These are phyloP conservation scores for Phasianus colchicus DNA, from an alignment of 2,113 vertebrate species.

Conservation along the genomic window DNA sequence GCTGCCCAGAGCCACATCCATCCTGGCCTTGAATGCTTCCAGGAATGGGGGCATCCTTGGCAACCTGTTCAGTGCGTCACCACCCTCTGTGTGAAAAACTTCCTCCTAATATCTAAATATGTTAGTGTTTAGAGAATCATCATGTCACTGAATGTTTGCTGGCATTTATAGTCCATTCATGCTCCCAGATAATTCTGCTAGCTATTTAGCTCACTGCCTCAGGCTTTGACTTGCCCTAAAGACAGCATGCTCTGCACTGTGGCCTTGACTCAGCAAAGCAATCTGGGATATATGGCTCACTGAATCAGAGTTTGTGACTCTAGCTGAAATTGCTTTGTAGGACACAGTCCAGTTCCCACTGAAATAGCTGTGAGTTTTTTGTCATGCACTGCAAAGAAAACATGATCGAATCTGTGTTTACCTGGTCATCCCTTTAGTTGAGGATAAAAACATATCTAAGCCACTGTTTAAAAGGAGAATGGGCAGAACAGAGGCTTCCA, in stretches of 20 bases:
- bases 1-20: too few species aligned
- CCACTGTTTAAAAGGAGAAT: slow-evolving; percentile 8
- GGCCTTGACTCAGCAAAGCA: slow-evolving; percentile 32
- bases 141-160: background rate
- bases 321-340: background rate
- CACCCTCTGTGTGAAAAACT: too few species aligned
- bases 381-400: background rate
- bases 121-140: background rate
- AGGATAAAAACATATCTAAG: background rate
- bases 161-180: background rate
- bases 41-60: too few species aligned
- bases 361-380: background rate
- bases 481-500: background rate
- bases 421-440: background rate
- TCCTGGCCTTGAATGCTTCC: too few species aligned
- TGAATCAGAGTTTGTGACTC: background rate
- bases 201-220: background rate
- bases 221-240: background rate
- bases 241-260: background rate
- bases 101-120: background rate
- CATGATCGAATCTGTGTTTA: background rate
- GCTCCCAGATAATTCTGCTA: background rate
- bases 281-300: background rate
- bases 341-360: background rate
- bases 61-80: too few species aligned